These are phyloP conservation scores for Entosphenus tridentatus DNA, from an alignment of 2,113 vertebrate species.

Conservation along the genomic window DNA sequence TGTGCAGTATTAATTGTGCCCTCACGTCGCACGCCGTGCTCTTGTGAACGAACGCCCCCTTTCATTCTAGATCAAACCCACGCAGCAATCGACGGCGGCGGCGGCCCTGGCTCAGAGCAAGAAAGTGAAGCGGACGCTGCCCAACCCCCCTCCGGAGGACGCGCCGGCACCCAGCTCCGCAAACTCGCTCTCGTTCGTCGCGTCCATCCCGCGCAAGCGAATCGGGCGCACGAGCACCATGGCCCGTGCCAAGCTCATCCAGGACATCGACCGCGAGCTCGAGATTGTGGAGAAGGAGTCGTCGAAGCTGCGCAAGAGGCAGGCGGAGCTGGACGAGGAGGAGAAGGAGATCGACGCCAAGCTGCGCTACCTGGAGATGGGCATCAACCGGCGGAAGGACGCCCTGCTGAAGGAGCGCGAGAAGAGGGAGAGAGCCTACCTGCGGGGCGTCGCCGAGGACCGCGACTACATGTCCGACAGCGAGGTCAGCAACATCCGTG, in stretches of 20 bases:
- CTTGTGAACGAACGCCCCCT: too few species aligned
- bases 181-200: conserved; percentile 43
- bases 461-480: conserved; percentile 98
- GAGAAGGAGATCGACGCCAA: conserved; percentile 98
- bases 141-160: conserved; percentile 70
- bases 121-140: conserved; percentile 87
- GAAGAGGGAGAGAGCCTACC: conserved; percentile 81
- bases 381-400: conserved; percentile 89
- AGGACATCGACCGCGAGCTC: conserved; percentile 92
- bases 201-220: conserved; percentile 40
- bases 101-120: conserved; percentile 17
- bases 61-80: too few species aligned
- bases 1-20: too few species aligned
- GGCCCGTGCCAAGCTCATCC: conserved; percentile 89
- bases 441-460: conserved; percentile 92
- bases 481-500: conserved; percentile 72
- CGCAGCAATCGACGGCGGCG: too few species aligned
- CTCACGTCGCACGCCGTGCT: too few species aligned
- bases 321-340: conserved; percentile 91
- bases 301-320: conserved; percentile 89
- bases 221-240: conserved; percentile 81
- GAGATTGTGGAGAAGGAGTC: conserved; percentile 90
- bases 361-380: conserved; percentile 88
- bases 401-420: conserved; percentile 86
- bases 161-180: conserved; percentile 30